Conservation (phyloP, 1,140 invertebrate genomes). For the Cataglyphis hispanica region DNA sequence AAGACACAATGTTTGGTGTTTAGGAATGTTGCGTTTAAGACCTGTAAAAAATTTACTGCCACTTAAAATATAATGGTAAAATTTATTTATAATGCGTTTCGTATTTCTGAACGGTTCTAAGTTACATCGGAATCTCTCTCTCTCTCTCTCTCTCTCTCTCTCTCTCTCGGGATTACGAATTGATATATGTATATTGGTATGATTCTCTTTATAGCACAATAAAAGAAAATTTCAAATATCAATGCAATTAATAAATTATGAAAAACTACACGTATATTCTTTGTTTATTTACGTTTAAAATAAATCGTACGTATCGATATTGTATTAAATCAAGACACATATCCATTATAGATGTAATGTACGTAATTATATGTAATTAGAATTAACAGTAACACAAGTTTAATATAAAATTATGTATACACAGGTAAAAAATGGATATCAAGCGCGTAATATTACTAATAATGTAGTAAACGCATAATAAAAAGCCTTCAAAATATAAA, state of each 20-base stretch:
- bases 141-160: too few species aligned
- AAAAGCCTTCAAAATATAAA: not conserved
- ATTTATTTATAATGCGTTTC: constrained; percentile 5
- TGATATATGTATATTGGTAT: not conserved
- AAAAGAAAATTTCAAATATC: not conserved
- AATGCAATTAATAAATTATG: not conserved
- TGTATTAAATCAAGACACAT: not conserved
- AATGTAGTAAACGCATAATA: too few species aligned
- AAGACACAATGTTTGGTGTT: constrained; percentile 6
- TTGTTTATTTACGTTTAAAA: not conserved
- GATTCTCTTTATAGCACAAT: too few species aligned
- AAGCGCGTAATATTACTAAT: not conserved
- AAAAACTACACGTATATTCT: not conserved
- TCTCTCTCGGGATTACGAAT: not conserved
- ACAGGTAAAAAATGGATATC: not conserved
- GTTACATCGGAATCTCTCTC: not conserved
- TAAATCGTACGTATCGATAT: not conserved
- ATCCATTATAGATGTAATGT: not conserved
- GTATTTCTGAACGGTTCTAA: not conserved
- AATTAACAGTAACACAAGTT: constrained; percentile 16
- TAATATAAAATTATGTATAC: constrained; percentile 2
- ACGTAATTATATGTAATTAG: not conserved
- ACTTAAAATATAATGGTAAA: constrained; percentile 28
- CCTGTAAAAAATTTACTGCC: constrained; percentile 13
- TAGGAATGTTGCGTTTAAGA: not conserved